Conservation (phyloP, 1,140 invertebrate species). For the Cydia fagiglandana region DNA sequence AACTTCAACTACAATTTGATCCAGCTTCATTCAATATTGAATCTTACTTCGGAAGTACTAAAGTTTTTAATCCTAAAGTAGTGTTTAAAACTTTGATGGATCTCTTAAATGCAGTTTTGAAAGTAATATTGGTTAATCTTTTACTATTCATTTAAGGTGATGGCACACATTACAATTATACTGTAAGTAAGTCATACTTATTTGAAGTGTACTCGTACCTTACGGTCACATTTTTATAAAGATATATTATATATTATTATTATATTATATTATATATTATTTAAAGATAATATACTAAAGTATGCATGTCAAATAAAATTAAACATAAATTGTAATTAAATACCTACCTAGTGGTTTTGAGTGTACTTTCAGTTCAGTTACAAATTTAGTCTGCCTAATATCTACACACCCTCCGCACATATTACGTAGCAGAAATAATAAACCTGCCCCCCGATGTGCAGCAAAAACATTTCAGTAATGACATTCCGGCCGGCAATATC, state of each 20-base stretch:
- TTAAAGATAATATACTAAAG: too few species aligned
- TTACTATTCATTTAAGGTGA: not conserved
- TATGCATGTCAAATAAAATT: too few species aligned
- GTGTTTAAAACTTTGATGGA: not conserved
- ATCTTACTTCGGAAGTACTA: not conserved
- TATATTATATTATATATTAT: too few species aligned
- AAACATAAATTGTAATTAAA: too few species aligned
- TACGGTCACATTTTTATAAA: too few species aligned
- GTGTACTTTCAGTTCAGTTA: too few species aligned
- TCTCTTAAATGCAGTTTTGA: conserved; percentile 2
- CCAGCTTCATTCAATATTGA: not conserved
- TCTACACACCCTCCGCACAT: not conserved
- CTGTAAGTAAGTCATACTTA: too few species aligned
- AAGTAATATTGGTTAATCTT: not conserved
- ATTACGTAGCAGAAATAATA: not conserved
- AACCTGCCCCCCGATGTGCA: not conserved
- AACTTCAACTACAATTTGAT: not conserved
- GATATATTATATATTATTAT: too few species aligned
- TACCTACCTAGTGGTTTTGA: too few species aligned
- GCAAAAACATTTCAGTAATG: not conserved
- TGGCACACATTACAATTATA: too few species aligned
- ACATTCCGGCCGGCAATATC: conserved; percentile 1
- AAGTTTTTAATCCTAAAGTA: not conserved
- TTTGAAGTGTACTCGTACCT: too few species aligned
- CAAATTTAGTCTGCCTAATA: not conserved